phyloP scores from a whole-genome alignment of 2,888 invertebrate species.

The Sthenelais limicola region DNA sequence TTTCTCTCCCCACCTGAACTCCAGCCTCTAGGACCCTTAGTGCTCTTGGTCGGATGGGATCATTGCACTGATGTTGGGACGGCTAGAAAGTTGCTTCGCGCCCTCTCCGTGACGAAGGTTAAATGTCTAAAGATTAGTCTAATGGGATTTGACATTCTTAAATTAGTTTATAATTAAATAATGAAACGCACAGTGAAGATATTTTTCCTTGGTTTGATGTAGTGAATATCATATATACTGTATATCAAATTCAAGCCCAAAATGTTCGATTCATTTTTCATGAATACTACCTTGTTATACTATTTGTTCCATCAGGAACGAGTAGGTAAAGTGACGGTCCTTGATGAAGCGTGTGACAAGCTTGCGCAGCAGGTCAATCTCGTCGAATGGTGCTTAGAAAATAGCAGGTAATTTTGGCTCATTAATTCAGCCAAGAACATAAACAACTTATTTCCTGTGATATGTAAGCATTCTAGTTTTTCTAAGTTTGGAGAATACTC shows the following conservation, averaged over 20 bases:
- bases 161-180: neutral
- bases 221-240: no score
- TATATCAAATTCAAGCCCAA: neutral
- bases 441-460: no score
- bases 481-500: no score
- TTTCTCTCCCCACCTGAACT: constrained; percentile 62
- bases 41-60: constrained; percentile 66
- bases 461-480: neutral
- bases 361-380: constrained; percentile 62
- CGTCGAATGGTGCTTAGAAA: constrained; percentile 67
- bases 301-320: no score
- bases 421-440: no score
- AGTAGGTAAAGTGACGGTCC: no score
- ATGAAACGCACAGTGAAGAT: no score
- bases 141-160: neutral
- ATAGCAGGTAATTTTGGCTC: constrained; percentile 58
- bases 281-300: no score
- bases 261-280: neutral
- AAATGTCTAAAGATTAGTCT: constrained; percentile 40
- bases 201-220: no score
- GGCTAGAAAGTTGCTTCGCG: constrained; percentile 60
- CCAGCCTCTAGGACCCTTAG: constrained; percentile 61
- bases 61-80: constrained; percentile 58
- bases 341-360: constrained; percentile 57
- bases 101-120: constrained; percentile 57